phyloP scores from a whole-genome alignment of 2,797 vertebrate genomes.

The Leptodactylus fallax region DNA sequence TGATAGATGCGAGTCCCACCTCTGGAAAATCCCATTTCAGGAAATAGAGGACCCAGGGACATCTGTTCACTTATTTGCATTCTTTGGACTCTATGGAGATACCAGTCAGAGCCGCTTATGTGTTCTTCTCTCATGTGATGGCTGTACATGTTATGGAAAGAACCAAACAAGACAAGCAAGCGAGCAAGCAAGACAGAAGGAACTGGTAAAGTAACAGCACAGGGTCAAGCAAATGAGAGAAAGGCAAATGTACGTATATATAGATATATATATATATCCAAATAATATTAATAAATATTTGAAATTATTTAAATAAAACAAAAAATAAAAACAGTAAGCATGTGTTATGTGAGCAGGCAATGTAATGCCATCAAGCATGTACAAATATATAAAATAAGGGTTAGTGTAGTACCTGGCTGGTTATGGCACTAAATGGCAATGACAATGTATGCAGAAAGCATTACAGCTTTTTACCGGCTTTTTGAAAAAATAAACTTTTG shows the following conservation, averaged over 20 bases:
- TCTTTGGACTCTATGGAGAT: too few relatives aligned
- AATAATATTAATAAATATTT: not conserved
- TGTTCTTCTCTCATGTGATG: too few relatives aligned
- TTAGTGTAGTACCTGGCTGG: not conserved
- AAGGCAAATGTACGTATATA: not conserved
- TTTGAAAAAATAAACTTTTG: too few relatives aligned
- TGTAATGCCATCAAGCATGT: not conserved
- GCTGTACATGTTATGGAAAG: not conserved
- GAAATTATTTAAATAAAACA: too few relatives aligned
- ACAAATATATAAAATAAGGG: not conserved
- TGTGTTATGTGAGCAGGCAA: not conserved
- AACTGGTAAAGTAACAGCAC: not conserved
- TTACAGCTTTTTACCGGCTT: not conserved
- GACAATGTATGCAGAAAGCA: not conserved
- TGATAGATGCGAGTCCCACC: too few relatives aligned
- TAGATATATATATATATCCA: not conserved
- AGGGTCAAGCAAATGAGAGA: not conserved
- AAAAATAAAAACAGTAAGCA: not conserved
- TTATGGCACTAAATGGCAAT: not conserved
- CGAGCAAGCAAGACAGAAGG: not conserved
- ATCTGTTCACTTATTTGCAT: too few relatives aligned
- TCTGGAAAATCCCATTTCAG: too few relatives aligned
- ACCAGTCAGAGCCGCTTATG: too few relatives aligned
- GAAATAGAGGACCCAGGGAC: too few relatives aligned
- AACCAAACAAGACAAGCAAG: not conserved